These are phyloP conservation scores for Drosophila dives DNA, from an alignment of 2,888 invertebrate species.

Conservation along the genomic window DNA sequence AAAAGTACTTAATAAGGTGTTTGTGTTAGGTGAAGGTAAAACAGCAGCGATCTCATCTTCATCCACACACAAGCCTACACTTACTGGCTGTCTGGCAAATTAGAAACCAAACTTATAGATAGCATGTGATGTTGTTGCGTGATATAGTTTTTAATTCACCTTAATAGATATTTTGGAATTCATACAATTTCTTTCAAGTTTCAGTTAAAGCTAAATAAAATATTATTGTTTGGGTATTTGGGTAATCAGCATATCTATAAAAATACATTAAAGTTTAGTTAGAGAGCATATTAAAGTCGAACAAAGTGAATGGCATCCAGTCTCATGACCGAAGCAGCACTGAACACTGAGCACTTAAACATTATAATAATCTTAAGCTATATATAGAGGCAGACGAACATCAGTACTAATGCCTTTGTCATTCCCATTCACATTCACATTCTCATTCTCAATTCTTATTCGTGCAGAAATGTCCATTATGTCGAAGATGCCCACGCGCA, in stretches of 20 bases:
- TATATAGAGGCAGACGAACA: constrained; percentile 27
- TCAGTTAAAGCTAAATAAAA: not conserved
- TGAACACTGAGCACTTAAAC: constrained; percentile 30
- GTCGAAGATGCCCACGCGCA: constrained; percentile 84
- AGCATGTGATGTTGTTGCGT: not conserved
- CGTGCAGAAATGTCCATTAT: constrained; percentile 81
- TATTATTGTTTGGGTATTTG: not conserved
- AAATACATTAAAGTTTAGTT: not conserved
- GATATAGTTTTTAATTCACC: not conserved
- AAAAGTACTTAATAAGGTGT: constrained; percentile 31
- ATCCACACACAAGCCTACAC: not conserved
- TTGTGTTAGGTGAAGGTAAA: constrained; percentile 38
- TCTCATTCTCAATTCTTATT: constrained; percentile 21
- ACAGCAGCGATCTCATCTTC: constrained; percentile 7
- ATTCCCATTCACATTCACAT: constrained; percentile 18
- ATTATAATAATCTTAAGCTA: constrained; percentile 51
- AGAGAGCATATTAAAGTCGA: constrained; percentile 18
- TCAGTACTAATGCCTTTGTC: constrained; percentile 37
- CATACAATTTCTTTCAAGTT: not conserved
- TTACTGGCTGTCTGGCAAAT: too few species aligned
- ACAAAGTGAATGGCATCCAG: not conserved
- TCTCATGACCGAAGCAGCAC: constrained; percentile 11
- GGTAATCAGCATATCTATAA: not conserved
- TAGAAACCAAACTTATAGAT: constrained; percentile 6
- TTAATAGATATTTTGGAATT: not conserved